Base-by-base conservation (phyloP, 2,113 vertebrate species). In the Semnopithecus entellus region DNA sequence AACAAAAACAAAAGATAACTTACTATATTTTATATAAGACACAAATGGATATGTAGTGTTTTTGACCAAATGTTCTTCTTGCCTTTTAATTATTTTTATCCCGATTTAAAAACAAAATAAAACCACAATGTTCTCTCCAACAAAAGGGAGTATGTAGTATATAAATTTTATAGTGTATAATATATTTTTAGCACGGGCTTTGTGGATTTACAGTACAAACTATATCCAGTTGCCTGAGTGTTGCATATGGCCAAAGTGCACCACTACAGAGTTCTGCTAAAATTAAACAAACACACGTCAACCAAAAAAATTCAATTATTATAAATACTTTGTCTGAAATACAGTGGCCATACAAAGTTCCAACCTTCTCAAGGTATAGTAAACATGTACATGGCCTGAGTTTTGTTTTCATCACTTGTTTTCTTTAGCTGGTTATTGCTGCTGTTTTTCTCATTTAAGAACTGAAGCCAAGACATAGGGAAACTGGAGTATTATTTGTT, bases 41-140 rank as follows among this genome's bases (percentile, higher is more conserved):
- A 7, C 35, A 59, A 94, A 72, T 80, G 30, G 5, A 86, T 18
- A 92, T 55, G 23, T 59, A 73, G 72, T 68, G 48, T 6, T 80
- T 90, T 32, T 94, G 43, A 96, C 8, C 52, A 96, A 89, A 87
- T 8, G 5, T 17, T 79, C 18, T 89, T 84, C 7, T 88, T 94
- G 55, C 13, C 6, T 75, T 83, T 86, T 35, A 64, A n/a, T 48
- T 8, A 32, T 88, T 68, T 83, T 32, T 23, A 20, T 57, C 5
- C 6, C 2, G 57, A 93, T 76, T 18, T 86, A 94, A 85, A 78
- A 90, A 84, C 25, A 81, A 86, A 88, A 88, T 6, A 13, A 96
- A 80, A 81, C 4, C 18, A 79, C 12, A 68, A 25, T 32, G 32
- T 9, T 73, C 8, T 75, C 32, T 70, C 3, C 52, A 61, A 66